Conservation (phyloP, 92 coral and sea anemone genomes). For the Montipora capitata region DNA sequence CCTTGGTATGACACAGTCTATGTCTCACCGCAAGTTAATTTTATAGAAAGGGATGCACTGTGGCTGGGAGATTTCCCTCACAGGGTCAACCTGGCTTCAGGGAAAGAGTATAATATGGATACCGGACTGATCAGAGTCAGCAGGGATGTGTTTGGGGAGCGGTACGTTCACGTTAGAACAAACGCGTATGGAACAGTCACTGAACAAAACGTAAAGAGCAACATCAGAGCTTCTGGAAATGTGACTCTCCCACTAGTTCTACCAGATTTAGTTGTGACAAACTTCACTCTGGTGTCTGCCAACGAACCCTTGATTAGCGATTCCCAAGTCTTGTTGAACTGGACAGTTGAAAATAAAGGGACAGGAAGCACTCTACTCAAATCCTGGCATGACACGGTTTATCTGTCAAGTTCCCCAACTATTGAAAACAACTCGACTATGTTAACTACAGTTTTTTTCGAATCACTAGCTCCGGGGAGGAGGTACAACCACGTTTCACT, state of each 20-base stretch:
- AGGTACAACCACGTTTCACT: constrained; percentile 60
- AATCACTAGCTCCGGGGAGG: constrained; percentile 44
- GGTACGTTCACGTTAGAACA: constrained; percentile 58
- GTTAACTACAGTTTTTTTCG: constrained; percentile 27
- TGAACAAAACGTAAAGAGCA: constrained; percentile 58
- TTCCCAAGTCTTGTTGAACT: constrained; percentile 39
- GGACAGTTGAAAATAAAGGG: constrained; percentile 80
- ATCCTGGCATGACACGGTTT: constrained; percentile 73
- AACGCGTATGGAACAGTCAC: constrained; percentile 60
- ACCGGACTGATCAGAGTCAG: constrained; percentile 52
- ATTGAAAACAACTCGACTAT: constrained; percentile 48
- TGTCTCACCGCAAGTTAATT: constrained; percentile 45
- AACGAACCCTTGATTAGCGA: constrained; percentile 46
- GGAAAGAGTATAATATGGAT: constrained; percentile 40
- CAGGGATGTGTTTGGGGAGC: constrained; percentile 62
- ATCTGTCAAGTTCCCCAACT: constrained; percentile 46
- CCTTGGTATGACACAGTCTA: constrained; percentile 80
- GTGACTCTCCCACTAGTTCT: constrained; percentile 59
- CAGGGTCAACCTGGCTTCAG: constrained; percentile 47
- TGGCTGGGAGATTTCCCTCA: constrained; percentile 55
- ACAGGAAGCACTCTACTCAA: constrained; percentile 51
- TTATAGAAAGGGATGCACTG: constrained; percentile 17
- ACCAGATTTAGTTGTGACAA: constrained; percentile 69
- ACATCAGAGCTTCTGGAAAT: constrained; percentile 32
- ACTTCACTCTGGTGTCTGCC: constrained; percentile 28